These are phyloP conservation scores for Nothobranchius furzeri DNA, from an alignment of 2,113 vertebrate species.

Conservation along the genomic window DNA sequence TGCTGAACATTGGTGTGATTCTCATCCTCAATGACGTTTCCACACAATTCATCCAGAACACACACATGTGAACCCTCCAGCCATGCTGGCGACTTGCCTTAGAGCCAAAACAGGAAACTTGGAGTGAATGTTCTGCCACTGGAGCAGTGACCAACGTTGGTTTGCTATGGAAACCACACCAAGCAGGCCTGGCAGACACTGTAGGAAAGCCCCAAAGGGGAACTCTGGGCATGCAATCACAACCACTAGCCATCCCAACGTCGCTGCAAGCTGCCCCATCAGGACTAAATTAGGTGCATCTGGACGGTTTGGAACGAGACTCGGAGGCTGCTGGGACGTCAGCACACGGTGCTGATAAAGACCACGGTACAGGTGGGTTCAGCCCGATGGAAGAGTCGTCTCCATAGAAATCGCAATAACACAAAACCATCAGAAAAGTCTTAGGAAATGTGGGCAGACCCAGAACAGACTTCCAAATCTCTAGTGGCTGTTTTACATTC, in stretches of 20 bases:
- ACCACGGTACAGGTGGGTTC: slow-evolving; percentile 36
- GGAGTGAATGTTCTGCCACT: slow-evolving; percentile 54
- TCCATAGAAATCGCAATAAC: slow-evolving; percentile 34
- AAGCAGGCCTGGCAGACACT: slow-evolving; percentile 30
- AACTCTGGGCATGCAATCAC: slow-evolving; percentile 61
- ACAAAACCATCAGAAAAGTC: slow-evolving; percentile 1
- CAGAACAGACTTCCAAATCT: neutral
- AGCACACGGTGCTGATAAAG: slow-evolving; percentile 43
- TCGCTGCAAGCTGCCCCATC: slow-evolving; percentile 45
- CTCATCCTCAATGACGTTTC: slow-evolving; percentile 25
- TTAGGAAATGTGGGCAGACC: slow-evolving; percentile 18
- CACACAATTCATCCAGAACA: slow-evolving; percentile 18
- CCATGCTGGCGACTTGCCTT: slow-evolving; percentile 35
- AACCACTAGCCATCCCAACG: slow-evolving; percentile 56
- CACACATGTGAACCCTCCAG: slow-evolving; percentile 27
- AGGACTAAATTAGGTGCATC: slow-evolving; percentile 55
- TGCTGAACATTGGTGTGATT: slow-evolving; percentile 34
- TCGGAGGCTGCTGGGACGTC: slow-evolving; percentile 35
- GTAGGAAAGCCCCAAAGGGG: slow-evolving; percentile 44
- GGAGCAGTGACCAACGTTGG: slow-evolving; percentile 54
- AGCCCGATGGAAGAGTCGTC: slow-evolving; percentile 6
- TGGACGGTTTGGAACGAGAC: slow-evolving; percentile 42
- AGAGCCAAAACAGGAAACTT: slow-evolving; percentile 49
- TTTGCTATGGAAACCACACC: slow-evolving; percentile 68
- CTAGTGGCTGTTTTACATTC: neutral